These are phyloP conservation scores for Galbula dea DNA, from an alignment of 2,113 vertebrate genomes.

Conservation along the genomic window DNA sequence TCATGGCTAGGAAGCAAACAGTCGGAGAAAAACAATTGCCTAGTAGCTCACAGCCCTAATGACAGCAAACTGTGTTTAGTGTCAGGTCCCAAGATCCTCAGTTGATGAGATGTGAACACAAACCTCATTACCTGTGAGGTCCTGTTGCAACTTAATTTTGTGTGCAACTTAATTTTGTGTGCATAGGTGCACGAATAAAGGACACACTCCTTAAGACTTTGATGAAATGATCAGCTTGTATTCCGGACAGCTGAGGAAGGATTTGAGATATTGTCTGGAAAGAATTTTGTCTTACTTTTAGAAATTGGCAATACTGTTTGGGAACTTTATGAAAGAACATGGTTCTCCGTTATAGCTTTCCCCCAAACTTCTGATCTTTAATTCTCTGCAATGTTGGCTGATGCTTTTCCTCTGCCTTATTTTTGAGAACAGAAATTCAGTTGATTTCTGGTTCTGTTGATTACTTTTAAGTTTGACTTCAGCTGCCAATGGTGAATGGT, in stretches of 20 bases:
- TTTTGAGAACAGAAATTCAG: slow-evolving; percentile 14
- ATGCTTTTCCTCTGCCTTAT: not conserved
- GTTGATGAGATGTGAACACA: not conserved
- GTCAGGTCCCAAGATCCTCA: not conserved
- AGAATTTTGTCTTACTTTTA: not conserved
- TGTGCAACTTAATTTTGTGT: not conserved
- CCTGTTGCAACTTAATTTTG: not conserved
- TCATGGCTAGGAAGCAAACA: not conserved
- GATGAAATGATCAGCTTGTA: not conserved
- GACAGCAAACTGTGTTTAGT: not conserved
- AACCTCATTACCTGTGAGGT: not conserved
- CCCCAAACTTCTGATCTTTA: not conserved
- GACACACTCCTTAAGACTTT: not conserved
- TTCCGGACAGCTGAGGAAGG: not conserved
- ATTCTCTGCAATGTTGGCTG: not conserved
- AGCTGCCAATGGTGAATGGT: not conserved
- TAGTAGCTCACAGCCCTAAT: not conserved
- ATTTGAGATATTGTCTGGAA: not conserved
- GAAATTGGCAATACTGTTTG: not conserved
- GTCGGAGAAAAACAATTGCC: not conserved
- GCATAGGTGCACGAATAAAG: not conserved
- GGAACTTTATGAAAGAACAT: not conserved
- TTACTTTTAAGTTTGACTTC: not conserved
- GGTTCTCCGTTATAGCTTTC: not conserved
- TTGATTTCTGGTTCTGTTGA: slow-evolving; percentile 39